Base-by-base conservation (phyloP, 2,797 vertebrate species). In the Gallinago solitaria region DNA sequence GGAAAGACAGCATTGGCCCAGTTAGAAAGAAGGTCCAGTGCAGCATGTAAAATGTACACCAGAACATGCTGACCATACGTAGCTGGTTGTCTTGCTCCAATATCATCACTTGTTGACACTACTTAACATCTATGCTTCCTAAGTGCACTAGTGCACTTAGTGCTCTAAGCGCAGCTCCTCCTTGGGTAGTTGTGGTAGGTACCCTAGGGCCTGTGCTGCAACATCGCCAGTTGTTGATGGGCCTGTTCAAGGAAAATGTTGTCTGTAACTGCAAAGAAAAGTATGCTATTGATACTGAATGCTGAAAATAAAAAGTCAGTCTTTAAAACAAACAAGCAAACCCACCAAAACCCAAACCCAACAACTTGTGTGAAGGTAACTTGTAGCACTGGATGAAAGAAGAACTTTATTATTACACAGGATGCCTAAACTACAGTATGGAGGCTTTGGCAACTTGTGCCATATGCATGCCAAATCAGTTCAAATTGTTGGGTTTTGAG, bases 281-380 rank as follows among this genome's bases (percentile, higher is more conserved):
- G 7, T 18, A 37, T 9, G 25, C 25, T 68, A 11, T 28, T 64
- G 41, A 53, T 61, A 83, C 0, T 30, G n/a, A 86, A 78, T 1
- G 4, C 7, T 12, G 7, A 74, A 76, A 84, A 77, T 15, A 68
- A 54, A 54, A 86, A 68, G 9, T 18, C 17, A 48, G 6, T 30
- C n/a, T 88, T 80, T 39, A 45, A 83, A 93, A 78, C 7, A 80
- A 91, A 33, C 5, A 16, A 73, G 39, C 30, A 27, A 81, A 88
- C 3, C 5, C 18, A 73, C 37, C 19, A 48, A 61, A 65, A 3
- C 1, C 11, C 28, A 4, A 70, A 81, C 23, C 7, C 11, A 85
- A 65, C 17, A 54, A 60, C 11, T 13, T 67, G 16, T 19, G 18
- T 37, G 28, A 74, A 37, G 21, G 41, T 41, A 84, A 61, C 25